Base-by-base conservation (phyloP, 2,888 invertebrate species). In the Dascillus cervinus region DNA sequence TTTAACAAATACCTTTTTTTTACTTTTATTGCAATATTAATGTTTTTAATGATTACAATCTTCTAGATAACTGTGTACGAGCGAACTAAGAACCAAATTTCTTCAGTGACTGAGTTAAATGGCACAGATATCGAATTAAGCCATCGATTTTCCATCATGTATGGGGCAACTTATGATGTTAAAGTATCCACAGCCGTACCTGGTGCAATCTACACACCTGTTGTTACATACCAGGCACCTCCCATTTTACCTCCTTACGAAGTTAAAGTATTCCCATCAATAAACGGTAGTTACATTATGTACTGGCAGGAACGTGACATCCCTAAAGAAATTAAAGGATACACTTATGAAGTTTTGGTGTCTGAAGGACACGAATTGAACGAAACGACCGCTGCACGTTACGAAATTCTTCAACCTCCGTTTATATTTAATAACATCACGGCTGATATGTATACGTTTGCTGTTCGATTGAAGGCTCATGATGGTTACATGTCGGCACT, bases 261-360 rank as follows among this genome's bases (percentile, higher is more conserved):
- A 47, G 64, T 85, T 11, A 67, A 70, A 22, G 77, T 78, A 11
- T 65, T 72, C 48, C 64, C 71, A 9, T 67, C 75, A 36, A 66
- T 67, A 11, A 75, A 75, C 58, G 79, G 78, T 3, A 76, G 74
- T 48, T 73, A 75, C 52, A 63, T 78, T 44, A 66, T 85, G 15
- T 72, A 69, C 53, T 86, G 86, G 85, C 66, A 73, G 37, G 72
- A 75, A 39, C 57, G 64, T 2, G 60, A 62, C 2, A 49, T 67
- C 9, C 57, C 65, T 1, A 13, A 46, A 19, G 42, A 42, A n/a
- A 37, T 46, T 3, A 52, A 52, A 3, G 26, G 41, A 3, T 72
- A 65, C 47, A 60, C 69, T 37, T 87, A 79, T 55, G 77, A 82
- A 58, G 67, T 86, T 8, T 64, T 82, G 36, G 70, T 86, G 1